Base-by-base conservation (phyloP, 2,888 invertebrate species). In the Luperina testacea region DNA sequence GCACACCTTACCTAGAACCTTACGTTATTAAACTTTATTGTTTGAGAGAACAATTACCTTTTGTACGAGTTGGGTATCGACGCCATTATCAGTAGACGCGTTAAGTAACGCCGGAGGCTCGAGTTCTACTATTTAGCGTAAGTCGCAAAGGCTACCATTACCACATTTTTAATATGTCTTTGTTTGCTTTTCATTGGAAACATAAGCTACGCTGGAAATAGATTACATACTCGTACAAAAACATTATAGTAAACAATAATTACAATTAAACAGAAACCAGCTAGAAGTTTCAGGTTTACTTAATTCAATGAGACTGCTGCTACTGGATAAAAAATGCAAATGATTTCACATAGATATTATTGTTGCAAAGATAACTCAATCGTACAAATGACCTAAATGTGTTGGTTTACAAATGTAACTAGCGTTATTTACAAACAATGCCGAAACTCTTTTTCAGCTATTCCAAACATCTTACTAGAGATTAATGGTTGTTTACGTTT, bases 21-120 rank as follows among this genome's bases (percentile, higher is more conserved):
- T 94, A 92, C 94, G 93, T 95, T 95, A 95, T 94, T 94, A 93
- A 94, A 93, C 95, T 94, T 95, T 94, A 96, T 96, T 96, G 96
- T 96, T 96, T 94, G 90, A 94, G 94, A 95, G 96, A 96, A 97
- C 96, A 97, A 96, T 96, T 95, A 96, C 96, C 96, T 95, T 96
- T 97, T 96, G 96, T 96, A 95, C 91, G 92, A 92, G 93, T 92
- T 93, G 90, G 92, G 92, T 94, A 95, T 95, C 94, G 95, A 92
- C 90, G 90, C 91, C 93, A 94, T 95, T 95, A 95, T 95, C 95
- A 94, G 94, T 93, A 94, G 92, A 93, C 92, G 94, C 92, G 92
- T 95, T 95, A 94, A 93, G 92, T 95, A 95, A 95, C 94, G 92
- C 90, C 88, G 88, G 89, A 90, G 94, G 92, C 92, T 96, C 95